These are phyloP conservation scores for Esperia sulphurella DNA, from an alignment of 2,888 invertebrate genomes.

Conservation along the genomic window DNA sequence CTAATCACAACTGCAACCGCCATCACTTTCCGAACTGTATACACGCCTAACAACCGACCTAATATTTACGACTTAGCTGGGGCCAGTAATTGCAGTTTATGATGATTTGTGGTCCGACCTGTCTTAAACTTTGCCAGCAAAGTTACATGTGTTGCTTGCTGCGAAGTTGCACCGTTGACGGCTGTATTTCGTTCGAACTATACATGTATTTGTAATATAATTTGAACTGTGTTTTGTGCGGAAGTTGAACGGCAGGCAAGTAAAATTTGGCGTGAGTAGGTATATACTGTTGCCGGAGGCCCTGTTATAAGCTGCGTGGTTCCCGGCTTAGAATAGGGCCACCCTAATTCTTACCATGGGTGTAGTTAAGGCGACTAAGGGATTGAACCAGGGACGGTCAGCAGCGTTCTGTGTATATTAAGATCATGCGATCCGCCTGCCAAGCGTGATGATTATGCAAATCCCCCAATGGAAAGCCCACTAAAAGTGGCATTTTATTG, in stretches of 20 bases:
- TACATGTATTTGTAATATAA: background rate
- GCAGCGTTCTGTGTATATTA: too few relatives aligned
- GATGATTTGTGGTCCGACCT: constrained; percentile 60
- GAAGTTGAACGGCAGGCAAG: background rate
- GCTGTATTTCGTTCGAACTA: background rate
- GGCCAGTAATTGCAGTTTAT: constrained; percentile 66
- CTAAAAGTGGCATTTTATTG: too few relatives aligned
- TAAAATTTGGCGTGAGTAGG: background rate
- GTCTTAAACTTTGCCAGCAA: constrained; percentile 44
- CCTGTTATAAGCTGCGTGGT: too few relatives aligned
- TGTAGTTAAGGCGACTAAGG: too few relatives aligned
- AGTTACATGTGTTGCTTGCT: background rate
- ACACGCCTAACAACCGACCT: constrained; percentile 57
- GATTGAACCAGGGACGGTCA: too few relatives aligned
- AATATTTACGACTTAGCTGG: constrained; percentile 55
- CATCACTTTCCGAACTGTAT: constrained; percentile 59
- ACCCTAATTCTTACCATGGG: too few relatives aligned
- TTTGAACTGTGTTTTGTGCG: constrained; percentile 1
- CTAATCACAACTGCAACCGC: background rate
- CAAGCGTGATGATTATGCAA: too few relatives aligned
- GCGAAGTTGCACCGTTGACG: constrained; percentile 1
- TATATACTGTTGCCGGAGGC: too few relatives aligned
- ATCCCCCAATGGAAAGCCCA: too few relatives aligned
- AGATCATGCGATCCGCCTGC: too few relatives aligned
- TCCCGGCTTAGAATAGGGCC: too few relatives aligned